Percentiles rank a stretch among this genome's conserved stretches.
Evolutionary conservation across 2,888 invertebrate species (phyloP).

Genomic region (Hesperia comma): DNA sequence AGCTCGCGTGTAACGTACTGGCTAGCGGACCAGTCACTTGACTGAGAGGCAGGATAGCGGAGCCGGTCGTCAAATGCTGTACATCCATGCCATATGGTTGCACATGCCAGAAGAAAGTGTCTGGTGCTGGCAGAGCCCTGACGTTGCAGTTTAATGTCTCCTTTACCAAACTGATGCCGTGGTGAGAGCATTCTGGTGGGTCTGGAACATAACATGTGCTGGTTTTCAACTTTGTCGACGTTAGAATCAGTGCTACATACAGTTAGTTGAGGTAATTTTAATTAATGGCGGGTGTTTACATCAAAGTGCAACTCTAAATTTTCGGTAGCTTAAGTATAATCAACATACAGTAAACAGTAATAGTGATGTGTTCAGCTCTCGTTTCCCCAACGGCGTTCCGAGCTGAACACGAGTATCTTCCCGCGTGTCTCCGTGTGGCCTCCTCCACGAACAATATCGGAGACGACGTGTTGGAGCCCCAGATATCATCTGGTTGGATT

Average conservation of each 20-base stretch:
- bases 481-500: conserved; percentile 62
- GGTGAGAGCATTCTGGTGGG: conserved; percentile 71
- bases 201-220: conserved; percentile 52
- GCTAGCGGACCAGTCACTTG: conserved; percentile 71
- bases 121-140: conserved; percentile 65
- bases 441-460: conserved; percentile 62
- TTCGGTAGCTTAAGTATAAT: no score
- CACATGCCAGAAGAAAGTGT: conserved; percentile 76
- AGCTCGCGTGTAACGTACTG: conserved; percentile 62
- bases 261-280: no score
- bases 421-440: conserved; percentile 63
- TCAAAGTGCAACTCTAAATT: no score
- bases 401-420: conserved; percentile 72
- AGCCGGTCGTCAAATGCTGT: conserved; percentile 73
- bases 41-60: conserved; percentile 64
- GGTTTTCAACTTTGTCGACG: no score
- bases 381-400: conserved; percentile 68
- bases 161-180: conserved; percentile 66
- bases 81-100: conserved; percentile 65
- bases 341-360: conserved; percentile 70
- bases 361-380: conserved; percentile 61
- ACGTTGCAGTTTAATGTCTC: conserved; percentile 71
- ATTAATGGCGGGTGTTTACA: no score
- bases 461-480: conserved; percentile 62
- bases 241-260: no score